A percentile compares a stretch with the other conserved stretches of the same genome.
Conservation (phyloP, 2,113 vertebrate species). For the Phalacrocorax brasilianus region DNA sequence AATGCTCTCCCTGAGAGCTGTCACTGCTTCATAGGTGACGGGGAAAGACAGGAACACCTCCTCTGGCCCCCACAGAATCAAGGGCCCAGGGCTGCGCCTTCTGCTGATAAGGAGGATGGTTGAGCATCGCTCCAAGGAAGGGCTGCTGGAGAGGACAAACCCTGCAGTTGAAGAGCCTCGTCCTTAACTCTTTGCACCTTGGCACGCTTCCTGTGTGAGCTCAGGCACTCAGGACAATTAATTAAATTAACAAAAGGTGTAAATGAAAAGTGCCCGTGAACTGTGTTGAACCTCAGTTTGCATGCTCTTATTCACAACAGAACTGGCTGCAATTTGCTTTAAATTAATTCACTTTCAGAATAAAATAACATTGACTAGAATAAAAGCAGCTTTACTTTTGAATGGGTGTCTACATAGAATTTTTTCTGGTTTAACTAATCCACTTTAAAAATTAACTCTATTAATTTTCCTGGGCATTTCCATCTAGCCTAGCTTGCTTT, state of each 20-base stretch:
- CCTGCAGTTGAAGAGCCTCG: not conserved
- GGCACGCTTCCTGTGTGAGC: not conserved
- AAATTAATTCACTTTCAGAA: constrained; percentile 44
- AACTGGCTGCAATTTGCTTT: constrained; percentile 37
- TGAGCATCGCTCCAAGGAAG: not conserved
- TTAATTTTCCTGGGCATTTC: not conserved
- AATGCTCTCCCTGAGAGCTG: constrained; percentile 13
- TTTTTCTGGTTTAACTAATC: constrained; percentile 43
- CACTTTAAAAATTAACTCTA: constrained; percentile 1
- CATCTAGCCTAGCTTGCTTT: not conserved
- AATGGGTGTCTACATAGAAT: constrained; percentile 1
- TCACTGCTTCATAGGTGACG: not conserved
- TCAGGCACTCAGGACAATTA: not conserved
- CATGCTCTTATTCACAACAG: constrained; percentile 6
- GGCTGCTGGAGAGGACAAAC: not conserved
- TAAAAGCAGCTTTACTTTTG: constrained; percentile 28
- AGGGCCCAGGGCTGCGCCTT: not conserved
- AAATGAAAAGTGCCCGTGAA: not conserved
- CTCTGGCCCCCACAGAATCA: not conserved
- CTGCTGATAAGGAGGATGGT: not conserved
- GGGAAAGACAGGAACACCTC: not conserved
- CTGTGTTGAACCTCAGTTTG: constrained; percentile 11
- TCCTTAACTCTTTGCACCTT: not conserved
- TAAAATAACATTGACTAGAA: constrained; percentile 24
- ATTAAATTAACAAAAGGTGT: constrained; percentile 33